Conservation (phyloP, 2,113 vertebrate genomes). For the Catagonus wagneri region DNA sequence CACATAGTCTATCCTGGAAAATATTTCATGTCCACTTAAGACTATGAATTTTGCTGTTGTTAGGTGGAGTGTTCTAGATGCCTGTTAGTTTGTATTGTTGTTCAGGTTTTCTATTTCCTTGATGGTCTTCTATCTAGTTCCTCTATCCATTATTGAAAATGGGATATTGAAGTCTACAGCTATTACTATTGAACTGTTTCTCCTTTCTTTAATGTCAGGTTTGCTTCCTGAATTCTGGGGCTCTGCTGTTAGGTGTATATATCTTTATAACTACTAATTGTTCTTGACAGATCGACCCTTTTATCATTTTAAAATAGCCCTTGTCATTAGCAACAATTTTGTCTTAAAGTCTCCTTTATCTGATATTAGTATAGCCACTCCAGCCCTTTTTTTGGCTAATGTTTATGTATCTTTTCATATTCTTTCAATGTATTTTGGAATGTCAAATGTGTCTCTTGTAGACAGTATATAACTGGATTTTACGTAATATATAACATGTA, state of each 20-base stretch:
- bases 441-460: background rate
- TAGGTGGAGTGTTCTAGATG: background rate
- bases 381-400: background rate
- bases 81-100: background rate
- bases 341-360: background rate
- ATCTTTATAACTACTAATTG: constrained; percentile 7
- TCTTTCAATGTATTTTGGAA: constrained; percentile 14
- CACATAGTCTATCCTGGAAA: background rate
- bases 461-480: background rate
- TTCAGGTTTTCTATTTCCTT: background rate
- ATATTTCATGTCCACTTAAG: background rate
- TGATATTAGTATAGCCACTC: background rate
- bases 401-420: background rate
- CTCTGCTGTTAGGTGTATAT: background rate
- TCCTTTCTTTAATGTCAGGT: background rate
- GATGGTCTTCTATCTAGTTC: background rate
- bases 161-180: background rate
- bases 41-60: background rate
- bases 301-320: background rate
- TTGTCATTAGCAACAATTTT: constrained; percentile 36
- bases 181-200: background rate
- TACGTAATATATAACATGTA: background rate
- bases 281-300: background rate
- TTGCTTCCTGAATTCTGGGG: background rate
- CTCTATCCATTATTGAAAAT: background rate